These are phyloP conservation scores for Falco rusticolus DNA, from an alignment of 2,797 vertebrate genomes.

Conservation along the genomic window DNA sequence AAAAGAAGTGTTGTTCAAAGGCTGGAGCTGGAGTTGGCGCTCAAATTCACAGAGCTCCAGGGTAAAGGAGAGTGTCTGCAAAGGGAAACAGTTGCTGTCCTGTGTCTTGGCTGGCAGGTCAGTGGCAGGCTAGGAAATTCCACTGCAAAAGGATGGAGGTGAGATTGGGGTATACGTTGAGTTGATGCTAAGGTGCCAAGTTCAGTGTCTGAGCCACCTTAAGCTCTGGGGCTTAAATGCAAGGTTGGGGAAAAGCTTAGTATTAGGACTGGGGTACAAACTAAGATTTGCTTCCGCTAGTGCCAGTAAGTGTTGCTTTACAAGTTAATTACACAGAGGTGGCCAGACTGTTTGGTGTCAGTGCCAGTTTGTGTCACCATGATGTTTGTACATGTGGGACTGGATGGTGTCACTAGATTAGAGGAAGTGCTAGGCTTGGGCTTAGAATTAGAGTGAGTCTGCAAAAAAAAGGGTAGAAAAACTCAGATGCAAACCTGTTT, in stretches of 20 bases:
- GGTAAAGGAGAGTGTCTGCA: not conserved
- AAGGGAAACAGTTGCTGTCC: not conserved
- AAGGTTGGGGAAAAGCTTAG: not conserved
- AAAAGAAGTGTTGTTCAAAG: not conserved
- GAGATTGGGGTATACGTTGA: not conserved
- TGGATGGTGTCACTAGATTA: not conserved
- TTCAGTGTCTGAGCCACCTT: not conserved
- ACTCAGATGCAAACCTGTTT: not conserved
- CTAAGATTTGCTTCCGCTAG: not conserved
- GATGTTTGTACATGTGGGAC: rapidly evolving
- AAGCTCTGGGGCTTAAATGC: not conserved
- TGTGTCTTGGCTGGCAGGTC: not conserved
- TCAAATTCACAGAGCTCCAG: not conserved
- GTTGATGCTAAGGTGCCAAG: not conserved
- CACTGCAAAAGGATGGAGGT: not conserved
- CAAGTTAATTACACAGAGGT: not conserved
- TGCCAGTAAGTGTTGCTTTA: not conserved
- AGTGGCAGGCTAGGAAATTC: not conserved
- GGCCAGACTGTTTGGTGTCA: not conserved
- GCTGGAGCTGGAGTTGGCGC: not conserved
- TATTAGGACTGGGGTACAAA: not conserved
- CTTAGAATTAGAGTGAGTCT: not conserved
- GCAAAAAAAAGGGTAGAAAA: not conserved
- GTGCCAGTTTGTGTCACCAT: not conserved
- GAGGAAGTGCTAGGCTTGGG: not conserved